Base-by-base conservation (phyloP, 2,797 vertebrate genomes). In the Enteromius thamalakanensis region DNA sequence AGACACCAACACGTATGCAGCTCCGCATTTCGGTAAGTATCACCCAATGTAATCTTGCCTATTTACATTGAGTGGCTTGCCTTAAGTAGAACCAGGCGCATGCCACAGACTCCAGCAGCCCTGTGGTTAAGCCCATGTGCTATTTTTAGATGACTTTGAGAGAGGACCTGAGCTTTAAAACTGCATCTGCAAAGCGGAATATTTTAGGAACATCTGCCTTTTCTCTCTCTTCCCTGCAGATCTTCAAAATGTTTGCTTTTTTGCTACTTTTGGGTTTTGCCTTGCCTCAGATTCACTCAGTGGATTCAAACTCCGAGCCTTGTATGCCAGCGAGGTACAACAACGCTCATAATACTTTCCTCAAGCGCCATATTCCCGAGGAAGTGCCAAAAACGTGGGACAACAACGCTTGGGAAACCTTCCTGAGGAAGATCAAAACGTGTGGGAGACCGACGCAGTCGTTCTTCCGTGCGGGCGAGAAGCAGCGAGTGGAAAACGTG, bases 371-470 rank as follows among this genome's bases (percentile, higher is more conserved):
- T 84, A 69, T 95, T 7, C 92, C 86, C 2, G 0, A 37, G 0
- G 93, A 87, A 0, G 75, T 69, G 1, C 95, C 94, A 0, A 3
- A 11, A 0, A 86, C 89, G 1, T 23, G 84, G 0, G 75, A 94
- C 85, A 76, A 89, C 4, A 91, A 91, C 1, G 78, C 88, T 0
- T 95, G 95, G 95, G 58, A 85, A 71, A 21, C 4, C 0, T 93
- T 91, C 85, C 91, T 95, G 62, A 85, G 3, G 55, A 65, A 76
- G 0, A 82, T 92, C 9, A 86, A 89, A 0, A 90, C 84, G 79
- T 95, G 95, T 19, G 2, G 21, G 49, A 85, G 94, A 55, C 95
- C 95, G 26, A 94, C 94, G 0, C 95, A 95, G 92, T 95, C 95
- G 29, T 95, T 95, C 85, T 89, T 95, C 8, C 70, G 53, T 0